Evolutionary conservation across 2,797 vertebrate species (phyloP).

Genomic region (Tachyglossus aculeatus): DNA sequence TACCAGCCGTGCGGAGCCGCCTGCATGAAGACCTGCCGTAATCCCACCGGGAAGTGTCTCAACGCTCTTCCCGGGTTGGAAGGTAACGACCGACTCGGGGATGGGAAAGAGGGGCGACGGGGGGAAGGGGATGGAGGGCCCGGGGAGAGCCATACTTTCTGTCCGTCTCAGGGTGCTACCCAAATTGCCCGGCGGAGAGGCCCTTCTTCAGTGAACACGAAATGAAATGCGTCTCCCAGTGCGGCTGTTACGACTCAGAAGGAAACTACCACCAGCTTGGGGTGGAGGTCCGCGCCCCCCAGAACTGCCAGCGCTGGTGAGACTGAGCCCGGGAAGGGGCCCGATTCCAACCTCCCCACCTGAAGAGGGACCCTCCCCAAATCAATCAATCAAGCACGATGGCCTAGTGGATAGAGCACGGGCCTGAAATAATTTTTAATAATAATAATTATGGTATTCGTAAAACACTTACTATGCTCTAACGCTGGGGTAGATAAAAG

Average conservation of each 20-base stretch:
- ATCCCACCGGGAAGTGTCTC: slow-evolving; percentile 72
- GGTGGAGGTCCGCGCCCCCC: slow-evolving; percentile 57
- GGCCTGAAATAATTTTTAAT: no score
- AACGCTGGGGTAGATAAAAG: no score
- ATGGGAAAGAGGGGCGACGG: rapidly evolving
- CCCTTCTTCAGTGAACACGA: slow-evolving; percentile 87
- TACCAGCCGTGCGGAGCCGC: slow-evolving; percentile 76
- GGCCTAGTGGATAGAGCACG: no score
- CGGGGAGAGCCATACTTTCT: neutral
- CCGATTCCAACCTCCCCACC: no score
- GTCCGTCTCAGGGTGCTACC: slow-evolving; percentile 87
- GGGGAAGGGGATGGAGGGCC: slow-evolving; percentile 10
- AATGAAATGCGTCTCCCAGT: slow-evolving; percentile 86
- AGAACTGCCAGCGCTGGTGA: slow-evolving; percentile 86
- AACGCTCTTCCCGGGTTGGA: slow-evolving; percentile 70
- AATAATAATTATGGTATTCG: no score
- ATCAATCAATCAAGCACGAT: no score
- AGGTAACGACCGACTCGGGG: slow-evolving; percentile 60
- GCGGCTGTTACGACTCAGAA: slow-evolving; percentile 82
- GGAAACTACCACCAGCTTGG: slow-evolving; percentile 72
- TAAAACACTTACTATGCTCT: no score
- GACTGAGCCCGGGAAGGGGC: neutral
- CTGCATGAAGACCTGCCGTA: slow-evolving; percentile 77
- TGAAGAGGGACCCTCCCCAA: no score
- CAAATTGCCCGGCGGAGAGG: slow-evolving; percentile 83